Conservation (phyloP, 1,140 invertebrate genomes). For the Drosophila suzukii region DNA sequence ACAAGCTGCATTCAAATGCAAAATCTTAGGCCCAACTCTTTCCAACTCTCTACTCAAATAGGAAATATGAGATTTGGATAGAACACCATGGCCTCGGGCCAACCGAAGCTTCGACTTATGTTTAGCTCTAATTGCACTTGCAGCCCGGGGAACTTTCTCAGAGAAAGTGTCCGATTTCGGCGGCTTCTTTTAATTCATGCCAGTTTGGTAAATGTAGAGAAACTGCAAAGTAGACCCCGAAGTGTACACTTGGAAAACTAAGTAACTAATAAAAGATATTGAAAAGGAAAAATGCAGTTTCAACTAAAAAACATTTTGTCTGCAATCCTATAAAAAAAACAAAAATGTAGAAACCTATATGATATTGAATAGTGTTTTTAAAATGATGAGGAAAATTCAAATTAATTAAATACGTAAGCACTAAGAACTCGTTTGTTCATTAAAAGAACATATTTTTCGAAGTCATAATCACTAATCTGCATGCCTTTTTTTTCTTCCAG, state of each 20-base stretch:
- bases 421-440: neutral
- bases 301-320: too few species aligned
- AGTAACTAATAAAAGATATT: neutral
- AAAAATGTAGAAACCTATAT: too few species aligned
- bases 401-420: too few species aligned
- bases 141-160: neutral
- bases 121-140: constrained; percentile 64
- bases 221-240: neutral
- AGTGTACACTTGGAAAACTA: neutral
- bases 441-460: neutral
- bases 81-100: constrained; percentile 11
- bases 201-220: neutral
- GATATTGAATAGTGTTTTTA: too few species aligned
- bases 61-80: constrained; percentile 1
- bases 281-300: neutral
- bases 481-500: neutral
- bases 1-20: constrained; percentile 42
- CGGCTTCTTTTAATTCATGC: constrained; percentile 11
- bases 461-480: neutral
- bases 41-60: neutral
- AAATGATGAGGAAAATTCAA: too few species aligned
- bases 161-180: constrained; percentile 18
- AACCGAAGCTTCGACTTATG: constrained; percentile 36
- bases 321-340: too few species aligned
- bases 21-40: constrained; percentile 4